Evolutionary conservation across 2,888 invertebrate genomes (phyloP).

Genomic region (Ypsolopha scabrella): DNA sequence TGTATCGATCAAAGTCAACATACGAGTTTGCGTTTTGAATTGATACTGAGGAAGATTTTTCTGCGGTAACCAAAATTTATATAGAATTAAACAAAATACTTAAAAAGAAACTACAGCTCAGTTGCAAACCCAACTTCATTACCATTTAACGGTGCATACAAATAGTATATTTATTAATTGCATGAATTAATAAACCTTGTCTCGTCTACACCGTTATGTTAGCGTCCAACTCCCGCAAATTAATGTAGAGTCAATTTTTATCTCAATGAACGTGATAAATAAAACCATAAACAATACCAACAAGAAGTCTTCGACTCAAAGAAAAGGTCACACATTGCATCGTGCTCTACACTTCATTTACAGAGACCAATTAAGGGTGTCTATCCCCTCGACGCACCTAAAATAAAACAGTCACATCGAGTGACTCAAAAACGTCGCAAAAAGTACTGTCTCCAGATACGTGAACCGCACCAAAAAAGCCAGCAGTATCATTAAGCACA

Average conservation of each 20-base stretch:
- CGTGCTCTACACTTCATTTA: constrained; percentile 14
- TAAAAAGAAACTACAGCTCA: no score
- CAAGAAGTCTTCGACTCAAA: not conserved
- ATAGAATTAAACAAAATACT: no score
- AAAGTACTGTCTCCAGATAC: constrained; percentile 54
- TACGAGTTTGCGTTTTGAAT: no score
- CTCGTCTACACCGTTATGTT: not conserved
- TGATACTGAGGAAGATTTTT: no score
- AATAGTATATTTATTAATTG: not conserved
- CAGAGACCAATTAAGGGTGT: constrained; percentile 50
- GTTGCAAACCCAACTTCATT: not conserved
- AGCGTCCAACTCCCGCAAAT: not conserved
- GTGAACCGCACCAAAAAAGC: constrained; percentile 57
- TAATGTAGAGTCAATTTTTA: not conserved
- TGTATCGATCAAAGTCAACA: no score
- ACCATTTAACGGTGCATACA: not conserved
- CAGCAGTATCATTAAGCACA: constrained; percentile 68
- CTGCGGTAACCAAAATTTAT: no score
- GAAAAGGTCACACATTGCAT: not conserved
- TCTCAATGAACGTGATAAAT: not conserved
- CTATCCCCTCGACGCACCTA: constrained; percentile 39
- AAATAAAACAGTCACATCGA: constrained; percentile 36
- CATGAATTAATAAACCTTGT: no score
- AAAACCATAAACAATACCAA: not conserved
- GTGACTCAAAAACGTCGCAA: constrained; percentile 41